Evolutionary conservation across 2,888 invertebrate species (phyloP).

Genomic region (Latrodectus hesperus): DNA sequence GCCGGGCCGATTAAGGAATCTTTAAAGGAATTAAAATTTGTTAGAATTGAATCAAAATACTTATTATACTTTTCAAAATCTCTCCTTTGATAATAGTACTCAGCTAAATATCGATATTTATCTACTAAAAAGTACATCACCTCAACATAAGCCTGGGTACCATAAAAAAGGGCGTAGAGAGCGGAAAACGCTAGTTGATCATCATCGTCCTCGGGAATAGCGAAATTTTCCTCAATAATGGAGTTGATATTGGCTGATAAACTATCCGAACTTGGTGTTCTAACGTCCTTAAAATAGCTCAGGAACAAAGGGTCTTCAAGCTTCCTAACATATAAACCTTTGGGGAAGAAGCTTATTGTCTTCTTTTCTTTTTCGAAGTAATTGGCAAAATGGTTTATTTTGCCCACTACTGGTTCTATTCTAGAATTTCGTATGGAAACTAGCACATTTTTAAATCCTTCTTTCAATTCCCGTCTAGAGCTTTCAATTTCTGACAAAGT

Average conservation of each 20-base stretch:
- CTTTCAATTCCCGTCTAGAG: background rate
- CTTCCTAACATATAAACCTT: too few species aligned
- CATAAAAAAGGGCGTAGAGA: background rate
- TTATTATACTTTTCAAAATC: background rate
- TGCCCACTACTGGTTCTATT: too few species aligned
- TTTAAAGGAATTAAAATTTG: background rate
- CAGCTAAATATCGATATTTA: background rate
- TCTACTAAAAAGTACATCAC: background rate
- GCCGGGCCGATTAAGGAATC: background rate
- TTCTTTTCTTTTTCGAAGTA: too few species aligned
- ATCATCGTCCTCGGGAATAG: background rate
- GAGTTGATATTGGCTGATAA: background rate
- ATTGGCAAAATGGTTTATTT: too few species aligned
- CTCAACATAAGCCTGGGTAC: background rate
- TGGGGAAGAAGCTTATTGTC: too few species aligned
- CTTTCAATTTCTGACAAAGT: background rate
- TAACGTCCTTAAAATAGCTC: too few species aligned
- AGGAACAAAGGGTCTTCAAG: too few species aligned
- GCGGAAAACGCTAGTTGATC: background rate
- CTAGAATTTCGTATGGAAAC: background rate
- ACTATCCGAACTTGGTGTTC: too few species aligned
- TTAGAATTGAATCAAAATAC: background rate
- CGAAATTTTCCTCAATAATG: background rate
- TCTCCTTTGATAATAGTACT: background rate
- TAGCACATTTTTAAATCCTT: background rate